Conservation (phyloP, 1,140 invertebrate genomes). For the Caenorhabditis latens region DNA sequence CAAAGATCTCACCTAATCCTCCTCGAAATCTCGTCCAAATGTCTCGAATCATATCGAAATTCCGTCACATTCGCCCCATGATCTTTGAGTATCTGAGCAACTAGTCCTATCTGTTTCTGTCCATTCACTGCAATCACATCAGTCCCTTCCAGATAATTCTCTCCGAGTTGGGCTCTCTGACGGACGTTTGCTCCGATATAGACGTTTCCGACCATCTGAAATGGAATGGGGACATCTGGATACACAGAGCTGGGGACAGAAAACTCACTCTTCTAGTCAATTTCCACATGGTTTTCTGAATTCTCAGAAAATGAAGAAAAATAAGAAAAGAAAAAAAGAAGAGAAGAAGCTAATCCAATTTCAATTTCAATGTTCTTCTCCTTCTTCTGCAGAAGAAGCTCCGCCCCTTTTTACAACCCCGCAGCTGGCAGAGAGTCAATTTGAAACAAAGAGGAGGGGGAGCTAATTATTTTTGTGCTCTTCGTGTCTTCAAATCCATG, state of each 20-base stretch:
- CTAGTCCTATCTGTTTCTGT: neutral
- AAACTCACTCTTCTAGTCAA: neutral
- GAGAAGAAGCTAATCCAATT: constrained; percentile 41
- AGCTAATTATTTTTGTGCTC: too few species aligned
- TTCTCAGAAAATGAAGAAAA: neutral
- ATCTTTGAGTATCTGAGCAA: constrained; percentile 19
- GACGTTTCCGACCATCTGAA: constrained; percentile 29
- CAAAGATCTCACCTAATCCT: neutral
- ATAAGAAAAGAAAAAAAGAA: neutral
- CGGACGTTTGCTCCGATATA: constrained; percentile 27
- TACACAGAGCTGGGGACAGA: too few species aligned
- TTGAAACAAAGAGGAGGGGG: too few species aligned
- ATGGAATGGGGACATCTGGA: neutral
- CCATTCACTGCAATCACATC: constrained; percentile 18
- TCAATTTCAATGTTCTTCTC: constrained; percentile 32
- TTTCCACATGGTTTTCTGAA: neutral
- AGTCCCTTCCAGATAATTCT: constrained; percentile 26
- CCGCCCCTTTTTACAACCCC: constrained; percentile 21
- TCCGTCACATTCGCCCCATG: neutral
- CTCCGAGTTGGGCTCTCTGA: constrained; percentile 16
- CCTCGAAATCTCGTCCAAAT: neutral
- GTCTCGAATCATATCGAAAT: neutral
- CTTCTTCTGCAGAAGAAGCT: constrained; percentile 22
- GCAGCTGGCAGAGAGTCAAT: neutral
- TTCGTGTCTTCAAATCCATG: neutral